Percentiles rank a stretch among this genome's conserved stretches.
phyloP scores from a whole-genome alignment of 2,113 vertebrate species.

The Phalacrocorax brasilianus region DNA sequence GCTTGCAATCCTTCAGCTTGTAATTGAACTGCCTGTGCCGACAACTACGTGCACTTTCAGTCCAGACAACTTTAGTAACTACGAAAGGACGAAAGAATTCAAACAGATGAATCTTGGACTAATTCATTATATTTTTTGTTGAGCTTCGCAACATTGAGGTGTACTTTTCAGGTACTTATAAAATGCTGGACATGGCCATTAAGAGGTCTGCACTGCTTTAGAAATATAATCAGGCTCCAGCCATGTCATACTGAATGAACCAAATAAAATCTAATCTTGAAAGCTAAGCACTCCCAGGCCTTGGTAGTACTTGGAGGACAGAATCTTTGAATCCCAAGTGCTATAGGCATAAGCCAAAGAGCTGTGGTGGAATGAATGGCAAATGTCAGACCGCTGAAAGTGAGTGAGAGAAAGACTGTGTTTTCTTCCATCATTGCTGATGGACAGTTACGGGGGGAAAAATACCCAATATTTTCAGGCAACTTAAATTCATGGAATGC shows the following conservation, averaged over 20 bases:
- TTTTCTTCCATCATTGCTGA: not conserved
- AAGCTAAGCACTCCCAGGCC: not conserved
- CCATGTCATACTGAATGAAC: not conserved
- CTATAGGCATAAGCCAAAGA: not conserved
- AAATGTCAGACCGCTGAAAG: not conserved
- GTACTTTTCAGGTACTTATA: not conserved
- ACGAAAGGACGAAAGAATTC: not conserved
- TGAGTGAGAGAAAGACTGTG: not conserved
- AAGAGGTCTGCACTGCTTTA: not conserved
- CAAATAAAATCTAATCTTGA: not conserved
- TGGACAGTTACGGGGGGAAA: accelerated
- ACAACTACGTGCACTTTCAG: not conserved
- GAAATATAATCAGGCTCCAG: not conserved
- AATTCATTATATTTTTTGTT: not conserved
- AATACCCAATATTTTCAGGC: not conserved
- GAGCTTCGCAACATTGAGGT: not conserved
- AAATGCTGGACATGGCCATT: not conserved
- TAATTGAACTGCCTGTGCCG: not conserved
- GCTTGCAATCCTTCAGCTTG: not conserved
- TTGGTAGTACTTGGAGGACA: not conserved
- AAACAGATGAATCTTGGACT: not conserved
- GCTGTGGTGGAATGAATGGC: not conserved
- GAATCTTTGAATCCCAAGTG: not conserved
- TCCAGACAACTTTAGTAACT: not conserved
- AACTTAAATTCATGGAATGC: not conserved